Conservation (phyloP, 2,888 invertebrate genomes). For the Rapana venosa region DNA sequence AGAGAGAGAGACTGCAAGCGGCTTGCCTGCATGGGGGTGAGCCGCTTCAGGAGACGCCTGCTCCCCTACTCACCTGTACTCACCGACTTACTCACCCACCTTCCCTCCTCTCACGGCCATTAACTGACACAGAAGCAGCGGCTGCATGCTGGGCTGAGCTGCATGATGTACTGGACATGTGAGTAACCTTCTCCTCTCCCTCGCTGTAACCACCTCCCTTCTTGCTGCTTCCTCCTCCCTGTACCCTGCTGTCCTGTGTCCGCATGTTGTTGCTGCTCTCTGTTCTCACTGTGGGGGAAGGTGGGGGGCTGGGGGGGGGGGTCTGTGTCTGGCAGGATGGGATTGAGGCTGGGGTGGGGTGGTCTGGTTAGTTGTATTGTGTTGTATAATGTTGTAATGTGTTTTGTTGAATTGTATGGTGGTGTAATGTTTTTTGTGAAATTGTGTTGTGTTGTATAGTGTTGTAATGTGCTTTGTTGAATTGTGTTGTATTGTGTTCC, state of each 20-base stretch:
- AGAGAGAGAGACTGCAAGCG: background rate
- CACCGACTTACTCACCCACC: conserved; percentile 26
- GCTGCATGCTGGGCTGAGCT: conserved; percentile 16
- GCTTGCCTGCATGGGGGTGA: conserved; percentile 76
- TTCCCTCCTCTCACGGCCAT: conserved; percentile 15
- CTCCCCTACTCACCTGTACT: conserved; percentile 18
- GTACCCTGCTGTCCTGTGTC: background rate
- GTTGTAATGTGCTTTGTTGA: too few relatives aligned
- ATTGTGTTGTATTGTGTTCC: too few relatives aligned
- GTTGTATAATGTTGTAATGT: too few relatives aligned
- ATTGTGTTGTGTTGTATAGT: too few relatives aligned
- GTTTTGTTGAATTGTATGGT: too few relatives aligned
- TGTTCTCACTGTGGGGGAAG: background rate
- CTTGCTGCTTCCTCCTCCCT: background rate
- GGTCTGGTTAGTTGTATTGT: too few relatives aligned
- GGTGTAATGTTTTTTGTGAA: too few relatives aligned
- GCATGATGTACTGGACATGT: conserved; percentile 33
- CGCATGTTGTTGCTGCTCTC: background rate
- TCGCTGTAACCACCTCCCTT: background rate
- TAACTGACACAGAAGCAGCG: conserved; percentile 10
- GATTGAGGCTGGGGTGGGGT: background rate
- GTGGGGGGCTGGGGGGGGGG: background rate
- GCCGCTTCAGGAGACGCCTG: conserved; percentile 9
- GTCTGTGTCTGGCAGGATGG: background rate
- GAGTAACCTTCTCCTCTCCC: conserved; percentile 22